These are phyloP conservation scores for Triplophysa tibetana DNA, from an alignment of 2,113 vertebrate genomes.

Conservation along the genomic window DNA sequence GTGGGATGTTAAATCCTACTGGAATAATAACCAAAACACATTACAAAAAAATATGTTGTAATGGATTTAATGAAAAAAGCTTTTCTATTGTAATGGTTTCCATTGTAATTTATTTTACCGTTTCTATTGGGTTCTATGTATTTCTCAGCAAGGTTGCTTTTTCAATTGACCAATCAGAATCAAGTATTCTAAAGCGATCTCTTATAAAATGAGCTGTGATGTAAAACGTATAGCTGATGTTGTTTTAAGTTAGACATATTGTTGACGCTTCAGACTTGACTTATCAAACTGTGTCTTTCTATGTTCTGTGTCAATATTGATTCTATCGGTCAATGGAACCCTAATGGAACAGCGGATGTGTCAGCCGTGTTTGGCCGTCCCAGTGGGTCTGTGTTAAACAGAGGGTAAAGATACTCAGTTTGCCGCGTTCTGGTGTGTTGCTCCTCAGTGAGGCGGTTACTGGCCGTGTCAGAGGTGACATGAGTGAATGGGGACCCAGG, in stretches of 20 bases:
- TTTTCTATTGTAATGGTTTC: too few relatives aligned
- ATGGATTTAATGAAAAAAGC: too few relatives aligned
- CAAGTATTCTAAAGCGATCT: too few relatives aligned
- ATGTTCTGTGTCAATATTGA: not conserved
- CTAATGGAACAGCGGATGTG: conserved; percentile 1
- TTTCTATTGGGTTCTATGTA: too few relatives aligned
- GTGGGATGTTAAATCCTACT: too few relatives aligned
- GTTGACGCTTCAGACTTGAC: not conserved
- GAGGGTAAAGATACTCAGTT: conserved; percentile 30
- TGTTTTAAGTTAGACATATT: not conserved
- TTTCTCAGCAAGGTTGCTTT: too few relatives aligned
- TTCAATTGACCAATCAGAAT: too few relatives aligned
- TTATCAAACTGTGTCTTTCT: not conserved
- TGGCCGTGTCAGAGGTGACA: conserved; percentile 70
- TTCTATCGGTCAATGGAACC: not conserved
- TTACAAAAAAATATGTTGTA: too few relatives aligned
- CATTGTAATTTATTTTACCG: too few relatives aligned
- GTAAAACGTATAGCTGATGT: not conserved
- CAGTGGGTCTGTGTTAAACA: conserved; percentile 23
- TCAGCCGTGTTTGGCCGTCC: not conserved
- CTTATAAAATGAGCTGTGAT: not conserved
- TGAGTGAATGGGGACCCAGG: conserved; percentile 59
- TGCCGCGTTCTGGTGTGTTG: conserved; percentile 1
- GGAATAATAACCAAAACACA: too few relatives aligned
- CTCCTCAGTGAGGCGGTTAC: conserved; percentile 32